Evolutionary conservation across 2,113 vertebrate genomes (phyloP), one percentile per base, ranked within the genome.

Genomic region (Harpagus bidentatus): DNA sequence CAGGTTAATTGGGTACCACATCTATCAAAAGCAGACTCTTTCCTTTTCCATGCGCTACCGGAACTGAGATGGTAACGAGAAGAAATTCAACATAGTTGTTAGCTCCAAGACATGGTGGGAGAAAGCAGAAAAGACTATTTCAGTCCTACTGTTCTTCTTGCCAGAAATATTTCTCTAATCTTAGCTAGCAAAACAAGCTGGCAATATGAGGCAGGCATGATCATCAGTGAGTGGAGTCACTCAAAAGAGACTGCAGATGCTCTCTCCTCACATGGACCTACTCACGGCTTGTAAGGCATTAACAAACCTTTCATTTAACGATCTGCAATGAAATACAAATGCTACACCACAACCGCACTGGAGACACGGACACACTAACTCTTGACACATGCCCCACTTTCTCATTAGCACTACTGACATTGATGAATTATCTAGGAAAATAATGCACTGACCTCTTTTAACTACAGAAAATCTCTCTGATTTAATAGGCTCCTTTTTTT

Each of bases 361-460:
- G 70, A 79, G 47, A 70, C 29, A 15, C 8, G 67, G 36, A 28
- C 55, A 58, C 38, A 53, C 53, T 58, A 53, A 62, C 26, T 55
- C 55, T 59, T 55, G 69, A 85, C 76, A 84, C 21, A 7, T 17
- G 52, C 69, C 48, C 65, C 42, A 36, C 36, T 23, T 61, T 80
- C 53, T 95, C 8, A 25, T 81, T 88, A 90, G 43, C 32, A 16
- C 47, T 20, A 47, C 42, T 63, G 67, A 82, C 78, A 62, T 3
- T 92, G 87, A 88, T 74, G 34, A 88, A 86, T 94, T 93, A 65
- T 81, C 61, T 74, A 28, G 26, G 66, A 95, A 82, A 91, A 94
- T 73, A 97, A 91, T 79, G 59, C 45, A 21, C 69, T 91, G 93
- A 92, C 62, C 78, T 95, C 86, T 82, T 90, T 86, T 86, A 94